Conservation (phyloP, 2,888 invertebrate species). For the Lasioglossum pauxillum region DNA sequence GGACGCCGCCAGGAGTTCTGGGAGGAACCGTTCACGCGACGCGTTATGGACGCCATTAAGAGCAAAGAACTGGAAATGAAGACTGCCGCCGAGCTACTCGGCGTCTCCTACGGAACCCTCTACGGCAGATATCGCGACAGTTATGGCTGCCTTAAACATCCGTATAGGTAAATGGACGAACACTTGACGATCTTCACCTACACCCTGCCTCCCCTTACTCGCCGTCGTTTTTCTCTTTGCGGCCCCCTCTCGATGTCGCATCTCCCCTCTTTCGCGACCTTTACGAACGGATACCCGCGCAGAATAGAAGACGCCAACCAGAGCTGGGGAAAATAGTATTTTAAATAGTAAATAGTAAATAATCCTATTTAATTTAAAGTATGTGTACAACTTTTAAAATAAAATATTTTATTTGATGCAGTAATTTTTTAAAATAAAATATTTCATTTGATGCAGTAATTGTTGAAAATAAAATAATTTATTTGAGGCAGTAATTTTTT, state of each 20-base stretch:
- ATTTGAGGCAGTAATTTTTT: too few species aligned
- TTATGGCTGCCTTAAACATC: constrained; percentile 94
- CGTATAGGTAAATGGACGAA: constrained; percentile 88
- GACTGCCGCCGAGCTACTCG: constrained; percentile 94
- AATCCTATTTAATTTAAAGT: too few species aligned
- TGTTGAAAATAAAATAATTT: too few species aligned
- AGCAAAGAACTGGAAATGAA: constrained; percentile 97
- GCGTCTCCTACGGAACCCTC: constrained; percentile 95
- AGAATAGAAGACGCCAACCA: neutral
- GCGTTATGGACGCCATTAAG: constrained; percentile 95
- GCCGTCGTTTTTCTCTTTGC: neutral
- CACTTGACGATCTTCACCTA: neutral
- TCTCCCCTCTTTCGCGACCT: neutral
- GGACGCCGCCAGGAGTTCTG: constrained; percentile 96
- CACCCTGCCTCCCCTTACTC: neutral
- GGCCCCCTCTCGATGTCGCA: neutral
- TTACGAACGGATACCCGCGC: constrained; percentile 18
- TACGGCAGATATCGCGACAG: constrained; percentile 96
- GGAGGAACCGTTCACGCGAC: constrained; percentile 95
- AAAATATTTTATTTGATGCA: too few species aligned
- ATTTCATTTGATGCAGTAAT: too few species aligned
- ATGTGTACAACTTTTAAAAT: too few species aligned
- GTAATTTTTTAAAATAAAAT: too few species aligned
- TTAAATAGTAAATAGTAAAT: too few species aligned
- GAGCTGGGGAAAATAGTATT: too few species aligned